These are phyloP conservation scores for Sinonovacula constricta DNA, from an alignment of 1,140 invertebrate genomes.

Conservation along the genomic window DNA sequence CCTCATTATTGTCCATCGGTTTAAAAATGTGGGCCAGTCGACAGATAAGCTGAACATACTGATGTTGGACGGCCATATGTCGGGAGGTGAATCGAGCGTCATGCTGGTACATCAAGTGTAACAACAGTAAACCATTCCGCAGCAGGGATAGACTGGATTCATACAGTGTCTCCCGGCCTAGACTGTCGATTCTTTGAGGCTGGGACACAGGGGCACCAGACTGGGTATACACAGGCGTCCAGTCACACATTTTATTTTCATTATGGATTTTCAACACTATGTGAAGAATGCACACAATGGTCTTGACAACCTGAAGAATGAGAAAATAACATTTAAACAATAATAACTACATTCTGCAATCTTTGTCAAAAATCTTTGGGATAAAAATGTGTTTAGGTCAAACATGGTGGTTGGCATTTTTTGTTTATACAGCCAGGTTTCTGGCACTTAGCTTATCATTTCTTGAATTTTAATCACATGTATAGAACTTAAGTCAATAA, in stretches of 20 bases:
- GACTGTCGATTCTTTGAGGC: too few relatives aligned
- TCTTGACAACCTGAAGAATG: slow-evolving; percentile 47
- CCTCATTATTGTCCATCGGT: slow-evolving; percentile 26
- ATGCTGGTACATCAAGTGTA: slow-evolving; percentile 51
- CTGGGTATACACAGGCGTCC: too few relatives aligned
- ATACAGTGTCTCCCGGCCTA: background rate
- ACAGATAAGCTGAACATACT: slow-evolving; percentile 55
- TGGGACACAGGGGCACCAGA: too few relatives aligned
- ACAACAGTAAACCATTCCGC: slow-evolving; percentile 47
- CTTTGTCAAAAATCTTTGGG: too few relatives aligned
- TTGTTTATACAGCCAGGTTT: too few relatives aligned
- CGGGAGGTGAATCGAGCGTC: slow-evolving; percentile 33
- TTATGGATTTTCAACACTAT: slow-evolving; percentile 42
- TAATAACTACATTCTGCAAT: too few relatives aligned
- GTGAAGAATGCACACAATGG: slow-evolving; percentile 46
- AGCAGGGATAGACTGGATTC: slow-evolving; percentile 25
- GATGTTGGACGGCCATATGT: slow-evolving; percentile 50
- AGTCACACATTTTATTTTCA: slow-evolving; percentile 5
- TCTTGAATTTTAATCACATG: too few relatives aligned
- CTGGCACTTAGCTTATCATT: too few relatives aligned
- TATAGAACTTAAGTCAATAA: too few relatives aligned
- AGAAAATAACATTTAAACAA: background rate
- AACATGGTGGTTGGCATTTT: too few relatives aligned
- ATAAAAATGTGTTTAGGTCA: too few relatives aligned
- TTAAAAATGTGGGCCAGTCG: slow-evolving; percentile 49